A percentile compares a stretch with the other conserved stretches of the same genome.
Conservation (phyloP, 2,797 vertebrate genomes). For the Trachops cirrhosus region DNA sequence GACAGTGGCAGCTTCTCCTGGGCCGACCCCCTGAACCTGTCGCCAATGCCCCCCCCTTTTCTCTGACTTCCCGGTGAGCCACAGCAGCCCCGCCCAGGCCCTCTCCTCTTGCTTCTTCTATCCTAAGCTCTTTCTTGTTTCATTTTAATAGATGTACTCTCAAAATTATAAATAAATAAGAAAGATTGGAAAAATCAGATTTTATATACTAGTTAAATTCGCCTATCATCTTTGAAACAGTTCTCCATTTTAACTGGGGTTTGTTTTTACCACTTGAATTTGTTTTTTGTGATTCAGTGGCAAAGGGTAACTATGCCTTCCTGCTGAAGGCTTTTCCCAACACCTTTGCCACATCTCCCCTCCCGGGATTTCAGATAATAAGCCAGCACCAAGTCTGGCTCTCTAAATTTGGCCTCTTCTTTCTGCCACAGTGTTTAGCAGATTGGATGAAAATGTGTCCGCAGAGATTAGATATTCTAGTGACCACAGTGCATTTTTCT, state of each 20-base stretch:
- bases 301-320: conserved; percentile 46
- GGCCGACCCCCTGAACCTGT: too few species aligned
- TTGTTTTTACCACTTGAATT: neutral
- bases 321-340: conserved; percentile 52
- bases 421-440: neutral
- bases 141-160: neutral
- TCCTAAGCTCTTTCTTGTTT: neutral
- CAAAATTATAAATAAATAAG: neutral
- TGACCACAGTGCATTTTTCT: conserved; percentile 65
- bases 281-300: conserved; percentile 54
- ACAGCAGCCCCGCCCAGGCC: neutral
- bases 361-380: conserved; percentile 60
- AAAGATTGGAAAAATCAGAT: neutral
- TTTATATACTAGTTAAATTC: neutral
- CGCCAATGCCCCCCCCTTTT: neutral
- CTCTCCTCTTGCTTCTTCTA: neutral
- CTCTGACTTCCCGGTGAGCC: neutral
- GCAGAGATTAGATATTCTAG: conserved; percentile 73
- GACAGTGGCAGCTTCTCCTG: neutral
- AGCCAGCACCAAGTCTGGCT: conserved; percentile 16
- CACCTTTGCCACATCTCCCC: conserved; percentile 52
- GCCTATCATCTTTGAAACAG: neutral
- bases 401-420: neutral
- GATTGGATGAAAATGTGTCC: conserved; percentile 69
- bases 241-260: neutral